Evolutionary conservation across 2,797 vertebrate species (phyloP), one percentile per base, ranked within the genome.

Genomic region (Lepidocolaptes lacrymiger): DNA sequence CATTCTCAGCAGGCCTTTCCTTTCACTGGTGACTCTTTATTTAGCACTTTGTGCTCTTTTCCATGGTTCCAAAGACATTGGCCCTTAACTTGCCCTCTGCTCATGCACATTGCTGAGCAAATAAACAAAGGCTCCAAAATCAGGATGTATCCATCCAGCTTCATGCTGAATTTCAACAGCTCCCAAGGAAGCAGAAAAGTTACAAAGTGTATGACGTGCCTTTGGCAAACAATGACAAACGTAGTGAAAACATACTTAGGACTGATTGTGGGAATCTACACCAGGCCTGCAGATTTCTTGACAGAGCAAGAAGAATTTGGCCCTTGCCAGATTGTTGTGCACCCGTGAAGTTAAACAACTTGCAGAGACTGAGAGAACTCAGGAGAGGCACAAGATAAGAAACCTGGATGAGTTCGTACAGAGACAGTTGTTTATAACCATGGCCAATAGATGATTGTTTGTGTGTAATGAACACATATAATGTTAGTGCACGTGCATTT

Each of bases 81-180:
- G 46, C 79, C 64, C 90, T 88, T 44, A 59, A 49, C n/a, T 58
- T 66, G 28, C n/a, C 32, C 41, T 91, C 49, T 80, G 34, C 59
- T 81, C 48, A 6, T 58, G 37, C 39, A 89, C n/a, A 41, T 48
- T 10, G 61, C 44, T 91, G 48, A 72, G 61, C 32, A 96, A 95
- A 94, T 36, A 96, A 92, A 93, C 61, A 94, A 77, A 81, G 27
- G 14, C 7, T 82, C 34, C 46, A 74, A 24, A 89, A 89, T 66
- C 64, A 61, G 81, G 89, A 34, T 9, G 41, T 26, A 72, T 46
- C 44, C 59, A 26, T 76, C 54, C 71, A 69, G 67, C 67, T 78
- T 67, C 58, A 48, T 36, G 44, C 34, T 77, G 73, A 63, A 59
- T 74, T 92, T 85, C 74, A 76, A 19, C 75, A 79, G 89, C 80